Percentiles rank a stretch among this genome's conserved stretches.
These are phyloP conservation scores for Steinernema khuongi DNA, from an alignment of 1,140 invertebrate genomes.

Conservation along the genomic window DNA sequence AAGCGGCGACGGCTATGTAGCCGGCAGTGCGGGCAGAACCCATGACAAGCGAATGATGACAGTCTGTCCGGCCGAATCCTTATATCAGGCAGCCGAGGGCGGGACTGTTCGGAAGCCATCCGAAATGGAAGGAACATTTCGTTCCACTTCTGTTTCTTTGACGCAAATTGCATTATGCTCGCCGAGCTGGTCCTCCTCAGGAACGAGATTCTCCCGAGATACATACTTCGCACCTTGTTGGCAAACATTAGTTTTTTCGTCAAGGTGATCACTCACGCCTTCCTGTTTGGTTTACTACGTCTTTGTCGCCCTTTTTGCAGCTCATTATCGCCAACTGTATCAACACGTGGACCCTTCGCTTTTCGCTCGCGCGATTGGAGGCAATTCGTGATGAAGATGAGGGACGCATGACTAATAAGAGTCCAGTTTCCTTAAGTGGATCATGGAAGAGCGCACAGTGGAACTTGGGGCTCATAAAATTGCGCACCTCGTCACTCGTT, in stretches of 20 bases:
- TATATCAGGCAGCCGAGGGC: background rate
- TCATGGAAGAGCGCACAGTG: background rate
- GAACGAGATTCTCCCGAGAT: background rate
- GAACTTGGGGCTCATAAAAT: constrained; percentile 7
- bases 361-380: background rate
- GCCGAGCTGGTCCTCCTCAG: background rate
- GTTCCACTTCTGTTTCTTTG: background rate
- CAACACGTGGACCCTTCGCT: background rate
- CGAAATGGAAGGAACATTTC: background rate
- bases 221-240: background rate
- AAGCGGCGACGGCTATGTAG: constrained; percentile 43
- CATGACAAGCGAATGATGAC: constrained; percentile 33
- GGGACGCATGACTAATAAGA: background rate
- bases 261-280: no score
- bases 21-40: constrained; percentile 47
- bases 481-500: constrained; percentile 11
- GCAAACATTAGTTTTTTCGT: background rate
- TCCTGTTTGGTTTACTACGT: no score
- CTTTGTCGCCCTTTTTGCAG: no score
- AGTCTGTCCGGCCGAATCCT: constrained; percentile 17
- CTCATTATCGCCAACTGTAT: no score
- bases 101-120: background rate
- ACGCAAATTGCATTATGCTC: background rate
- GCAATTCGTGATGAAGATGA: background rate
- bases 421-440: constrained; percentile 14